Evolutionary conservation across 2,888 invertebrate species (phyloP), one percentile per base, ranked within the genome.

Genomic region (Leptinotarsa peninsularis): DNA sequence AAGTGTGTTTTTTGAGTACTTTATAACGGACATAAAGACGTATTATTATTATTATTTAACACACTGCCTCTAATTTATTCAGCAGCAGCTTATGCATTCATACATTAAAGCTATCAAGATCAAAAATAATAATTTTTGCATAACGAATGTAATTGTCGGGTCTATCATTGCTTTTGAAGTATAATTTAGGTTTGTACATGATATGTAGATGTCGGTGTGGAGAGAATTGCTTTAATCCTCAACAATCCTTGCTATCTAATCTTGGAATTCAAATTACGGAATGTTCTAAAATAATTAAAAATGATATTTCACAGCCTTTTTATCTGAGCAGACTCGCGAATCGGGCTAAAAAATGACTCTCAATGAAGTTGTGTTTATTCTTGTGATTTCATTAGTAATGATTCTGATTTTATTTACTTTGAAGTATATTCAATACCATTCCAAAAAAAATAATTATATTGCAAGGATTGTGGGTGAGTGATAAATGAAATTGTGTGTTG

Each of bases 371-470:
- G 73, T 73, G 33, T 77, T 77, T 43, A 71, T 77, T 49, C 71
- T 77, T 21, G 68, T 75, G 5, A 58, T 77, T 13, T 75, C 77
- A 4, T 68, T 77, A 58, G 43, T 77, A 14, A 71, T 77, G 77
- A 73, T 77, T 67, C 21, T 72, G 33, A 75, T 77, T 54, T 66
- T 78, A 67, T 70, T 76, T 50, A 27, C 73, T 15, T 54, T 78
- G 43, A 78, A 78, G 67, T 78, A 76, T 23, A 49, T 78, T 49
- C 74, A 78, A 54, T 78, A 72, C 52, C 74, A 74, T 27, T 71
- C 63, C 21, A 70, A 49, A 23, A 71, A 71, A 49, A 27, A 70
- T 33, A 70, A 67, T 43, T 66, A 67, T 66, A 17, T 63, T 14
- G 50, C 21, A 23, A 71, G 71, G 50, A 43, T 49, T 33, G 4